Conservation (phyloP, 2,797 vertebrate species). For the Peromyscus melanophrys region DNA sequence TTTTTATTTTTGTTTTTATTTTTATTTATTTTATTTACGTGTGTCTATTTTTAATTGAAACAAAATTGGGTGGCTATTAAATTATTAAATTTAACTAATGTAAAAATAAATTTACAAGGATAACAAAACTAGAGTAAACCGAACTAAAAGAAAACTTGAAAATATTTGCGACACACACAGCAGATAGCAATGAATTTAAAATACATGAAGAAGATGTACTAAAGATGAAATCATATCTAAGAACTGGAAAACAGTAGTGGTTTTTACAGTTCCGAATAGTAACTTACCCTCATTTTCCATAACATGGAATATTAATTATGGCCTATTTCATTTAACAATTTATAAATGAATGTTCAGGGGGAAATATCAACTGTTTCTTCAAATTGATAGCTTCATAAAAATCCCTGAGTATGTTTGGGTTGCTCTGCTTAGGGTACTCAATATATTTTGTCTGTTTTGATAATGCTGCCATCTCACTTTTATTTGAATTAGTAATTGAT, state of each 20-base stretch:
- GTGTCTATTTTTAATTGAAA: not conserved
- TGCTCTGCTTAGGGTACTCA: not conserved
- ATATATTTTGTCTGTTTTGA: not conserved
- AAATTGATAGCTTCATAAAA: not conserved
- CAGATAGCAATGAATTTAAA: not conserved
- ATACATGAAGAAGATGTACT: not conserved
- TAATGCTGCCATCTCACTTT: not conserved
- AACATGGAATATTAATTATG: not conserved
- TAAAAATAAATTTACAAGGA: not conserved
- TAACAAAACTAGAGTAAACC: not conserved
- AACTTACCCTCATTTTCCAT: not conserved
- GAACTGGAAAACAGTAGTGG: not conserved
- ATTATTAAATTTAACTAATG: not conserved
- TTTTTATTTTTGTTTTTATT: too few species aligned
- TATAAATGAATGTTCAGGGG: not conserved
- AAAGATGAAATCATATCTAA: not conserved
- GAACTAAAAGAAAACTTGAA: not conserved
- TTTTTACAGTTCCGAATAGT: not conserved
- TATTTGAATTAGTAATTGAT: not conserved
- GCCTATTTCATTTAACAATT: not conserved
- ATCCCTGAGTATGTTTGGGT: not conserved
- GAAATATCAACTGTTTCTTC: not conserved
- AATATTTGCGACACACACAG: not conserved
- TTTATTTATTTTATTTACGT: too few species aligned
- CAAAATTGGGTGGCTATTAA: not conserved